These are phyloP conservation scores for Sternarchorhynchus goeldii DNA, from an alignment of 2,797 vertebrate genomes.

Conservation along the genomic window DNA sequence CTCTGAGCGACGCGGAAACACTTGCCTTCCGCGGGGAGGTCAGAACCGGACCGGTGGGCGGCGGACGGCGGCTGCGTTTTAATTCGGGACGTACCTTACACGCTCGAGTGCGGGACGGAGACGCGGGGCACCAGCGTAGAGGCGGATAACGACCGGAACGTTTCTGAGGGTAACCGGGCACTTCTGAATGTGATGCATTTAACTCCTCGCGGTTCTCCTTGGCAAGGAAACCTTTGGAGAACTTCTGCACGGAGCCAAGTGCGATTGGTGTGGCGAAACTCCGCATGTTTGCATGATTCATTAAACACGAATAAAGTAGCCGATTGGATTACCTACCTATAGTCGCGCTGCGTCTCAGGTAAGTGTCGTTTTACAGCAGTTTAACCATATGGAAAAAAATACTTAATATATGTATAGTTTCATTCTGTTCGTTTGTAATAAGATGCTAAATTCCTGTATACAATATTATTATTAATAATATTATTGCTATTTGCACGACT, in stretches of 20 bases:
- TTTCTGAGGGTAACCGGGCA: slow-evolving; percentile 21
- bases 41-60: background rate
- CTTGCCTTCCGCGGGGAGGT: no score
- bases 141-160: slow-evolving; percentile 32
- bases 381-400: background rate
- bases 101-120: no score
- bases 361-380: slow-evolving; percentile 17
- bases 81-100: no score
- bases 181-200: slow-evolving; percentile 38
- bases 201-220: slow-evolving; percentile 26
- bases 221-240: slow-evolving; percentile 28
- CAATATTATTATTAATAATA: no score
- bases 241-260: slow-evolving; percentile 1
- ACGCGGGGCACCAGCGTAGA: background rate
- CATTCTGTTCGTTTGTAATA: background rate
- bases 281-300: slow-evolving; percentile 25
- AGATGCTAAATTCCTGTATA: no score
- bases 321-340: slow-evolving; percentile 27
- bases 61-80: no score
- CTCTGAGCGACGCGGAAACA: background rate
- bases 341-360: slow-evolving; percentile 38
- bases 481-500: no score
- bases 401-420: background rate
- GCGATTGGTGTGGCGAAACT: slow-evolving; percentile 23
- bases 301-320: slow-evolving; percentile 30